These are phyloP conservation scores for Drosophila triauraria DNA, from an alignment of 1,140 invertebrate species.

Conservation along the genomic window DNA sequence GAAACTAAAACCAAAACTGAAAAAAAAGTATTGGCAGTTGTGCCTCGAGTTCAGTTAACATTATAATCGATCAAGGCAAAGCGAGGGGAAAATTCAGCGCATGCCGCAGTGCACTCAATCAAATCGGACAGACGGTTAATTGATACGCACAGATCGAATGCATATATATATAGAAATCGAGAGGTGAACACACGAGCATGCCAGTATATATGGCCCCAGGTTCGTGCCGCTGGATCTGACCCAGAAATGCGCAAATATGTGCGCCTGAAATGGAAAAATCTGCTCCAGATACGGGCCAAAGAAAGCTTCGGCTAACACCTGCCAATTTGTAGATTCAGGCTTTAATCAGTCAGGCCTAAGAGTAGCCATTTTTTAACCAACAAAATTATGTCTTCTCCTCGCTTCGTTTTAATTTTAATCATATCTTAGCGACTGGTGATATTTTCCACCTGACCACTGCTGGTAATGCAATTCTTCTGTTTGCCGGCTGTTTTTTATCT, in stretches of 20 bases:
- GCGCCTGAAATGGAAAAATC: slow-evolving; percentile 53
- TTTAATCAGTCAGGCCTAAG: slow-evolving; percentile 15
- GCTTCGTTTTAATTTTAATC: background rate
- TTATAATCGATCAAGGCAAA: slow-evolving; percentile 84
- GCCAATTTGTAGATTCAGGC: slow-evolving; percentile 11
- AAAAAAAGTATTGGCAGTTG: slow-evolving; percentile 42
- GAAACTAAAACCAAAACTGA: slow-evolving; percentile 37
- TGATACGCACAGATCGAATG: slow-evolving; percentile 70
- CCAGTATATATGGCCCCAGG: slow-evolving; percentile 49
- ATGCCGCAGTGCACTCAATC: slow-evolving; percentile 73
- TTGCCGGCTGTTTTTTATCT: slow-evolving; percentile 12
- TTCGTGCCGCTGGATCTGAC: slow-evolving; percentile 64
- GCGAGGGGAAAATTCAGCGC: slow-evolving; percentile 67
- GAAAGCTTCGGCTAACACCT: slow-evolving; percentile 36
- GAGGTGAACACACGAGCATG: slow-evolving; percentile 16
- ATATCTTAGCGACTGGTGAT: slow-evolving; percentile 9
- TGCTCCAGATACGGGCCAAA: slow-evolving; percentile 51
- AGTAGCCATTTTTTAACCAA: background rate
- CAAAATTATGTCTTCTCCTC: background rate
- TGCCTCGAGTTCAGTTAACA: slow-evolving; percentile 67
- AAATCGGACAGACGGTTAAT: slow-evolving; percentile 68
- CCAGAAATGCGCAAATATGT: slow-evolving; percentile 63
- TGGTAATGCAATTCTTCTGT: slow-evolving; percentile 39
- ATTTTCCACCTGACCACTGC: slow-evolving; percentile 3
- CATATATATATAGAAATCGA: slow-evolving; percentile 22